Evolutionary conservation across 2,797 vertebrate species (phyloP).

Genomic region (Picus viridis): DNA sequence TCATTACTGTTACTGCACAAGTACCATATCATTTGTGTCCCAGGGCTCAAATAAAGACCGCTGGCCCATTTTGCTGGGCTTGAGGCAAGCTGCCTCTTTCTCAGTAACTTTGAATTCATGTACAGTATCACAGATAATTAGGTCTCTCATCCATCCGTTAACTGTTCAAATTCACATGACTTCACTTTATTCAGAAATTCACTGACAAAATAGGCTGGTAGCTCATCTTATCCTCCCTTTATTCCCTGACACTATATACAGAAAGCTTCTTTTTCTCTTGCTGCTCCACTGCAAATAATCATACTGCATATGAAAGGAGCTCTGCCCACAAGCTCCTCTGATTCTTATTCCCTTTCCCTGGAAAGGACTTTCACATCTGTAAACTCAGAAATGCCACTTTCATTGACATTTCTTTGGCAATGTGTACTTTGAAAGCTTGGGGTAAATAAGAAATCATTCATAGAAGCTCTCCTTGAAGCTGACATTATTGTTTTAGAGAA

Average conservation of each 20-base stretch:
- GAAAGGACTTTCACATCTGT: neutral
- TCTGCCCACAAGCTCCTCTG: neutral
- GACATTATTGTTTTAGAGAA: neutral
- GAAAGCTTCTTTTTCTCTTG: slow-evolving; percentile 39
- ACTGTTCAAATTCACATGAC: slow-evolving; percentile 52
- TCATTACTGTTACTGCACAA: neutral
- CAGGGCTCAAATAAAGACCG: neutral
- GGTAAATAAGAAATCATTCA: neutral
- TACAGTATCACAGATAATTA: slow-evolving; percentile 43
- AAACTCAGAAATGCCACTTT: slow-evolving; percentile 17
- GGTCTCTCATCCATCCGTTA: slow-evolving; percentile 51
- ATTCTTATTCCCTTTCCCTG: slow-evolving; percentile 24
- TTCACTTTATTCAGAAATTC: slow-evolving; percentile 52
- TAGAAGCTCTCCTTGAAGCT: neutral
- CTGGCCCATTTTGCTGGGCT: neutral
- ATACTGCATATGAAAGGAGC: slow-evolving; percentile 40
- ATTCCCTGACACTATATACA: slow-evolving; percentile 12
- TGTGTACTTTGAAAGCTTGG: neutral
- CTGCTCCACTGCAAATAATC: slow-evolving; percentile 15
- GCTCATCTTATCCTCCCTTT: slow-evolving; percentile 33
- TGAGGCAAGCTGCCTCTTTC: neutral
- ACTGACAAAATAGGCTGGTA: slow-evolving; percentile 32
- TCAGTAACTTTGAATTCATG: slow-evolving; percentile 14
- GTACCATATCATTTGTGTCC: neutral
- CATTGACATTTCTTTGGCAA: slow-evolving; percentile 7